Conservation (phyloP, 1,140 invertebrate species). For the Heterodera carotae region DNA sequence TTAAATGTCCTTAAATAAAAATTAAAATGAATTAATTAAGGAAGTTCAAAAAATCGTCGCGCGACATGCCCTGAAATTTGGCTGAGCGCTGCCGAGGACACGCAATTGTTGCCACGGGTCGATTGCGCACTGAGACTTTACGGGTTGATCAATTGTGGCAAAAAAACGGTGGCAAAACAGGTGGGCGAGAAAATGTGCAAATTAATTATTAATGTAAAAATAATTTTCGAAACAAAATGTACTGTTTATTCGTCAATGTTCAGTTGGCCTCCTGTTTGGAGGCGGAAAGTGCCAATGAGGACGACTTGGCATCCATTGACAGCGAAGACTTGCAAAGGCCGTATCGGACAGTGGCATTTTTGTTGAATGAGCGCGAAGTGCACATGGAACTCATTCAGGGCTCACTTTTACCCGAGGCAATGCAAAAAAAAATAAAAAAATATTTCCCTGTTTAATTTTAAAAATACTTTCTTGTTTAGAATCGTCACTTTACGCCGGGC, state of each 20-base stretch:
- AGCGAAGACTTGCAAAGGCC: slow-evolving; percentile 39
- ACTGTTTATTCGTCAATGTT: no score
- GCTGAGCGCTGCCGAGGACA: slow-evolving; percentile 46
- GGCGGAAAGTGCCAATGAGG: not conserved
- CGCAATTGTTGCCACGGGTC: slow-evolving; percentile 24
- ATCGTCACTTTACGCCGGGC: slow-evolving; percentile 19
- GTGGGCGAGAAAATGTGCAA: not conserved
- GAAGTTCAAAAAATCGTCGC: slow-evolving; percentile 41
- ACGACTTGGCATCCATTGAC: slow-evolving; percentile 10
- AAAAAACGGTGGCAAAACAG: slow-evolving; percentile 45
- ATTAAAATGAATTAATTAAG: slow-evolving; percentile 31
- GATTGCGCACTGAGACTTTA: slow-evolving; percentile 43
- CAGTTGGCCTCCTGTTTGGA: not conserved
- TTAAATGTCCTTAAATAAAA: not conserved
- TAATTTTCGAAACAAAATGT: no score
- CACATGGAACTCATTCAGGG: slow-evolving; percentile 54
- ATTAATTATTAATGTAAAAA: no score
- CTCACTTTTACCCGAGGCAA: slow-evolving; percentile 34
- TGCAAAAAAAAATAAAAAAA: no score
- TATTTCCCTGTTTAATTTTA: not conserved
- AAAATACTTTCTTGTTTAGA: slow-evolving; percentile 17
- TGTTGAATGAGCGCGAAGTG: slow-evolving; percentile 56
- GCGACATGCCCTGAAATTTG: slow-evolving; percentile 57
- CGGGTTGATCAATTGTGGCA: slow-evolving; percentile 48
- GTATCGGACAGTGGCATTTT: slow-evolving; percentile 44